These are phyloP conservation scores for Hirtodrosophila histrioides DNA, from an alignment of 2,888 invertebrate species.

Conservation along the genomic window DNA sequence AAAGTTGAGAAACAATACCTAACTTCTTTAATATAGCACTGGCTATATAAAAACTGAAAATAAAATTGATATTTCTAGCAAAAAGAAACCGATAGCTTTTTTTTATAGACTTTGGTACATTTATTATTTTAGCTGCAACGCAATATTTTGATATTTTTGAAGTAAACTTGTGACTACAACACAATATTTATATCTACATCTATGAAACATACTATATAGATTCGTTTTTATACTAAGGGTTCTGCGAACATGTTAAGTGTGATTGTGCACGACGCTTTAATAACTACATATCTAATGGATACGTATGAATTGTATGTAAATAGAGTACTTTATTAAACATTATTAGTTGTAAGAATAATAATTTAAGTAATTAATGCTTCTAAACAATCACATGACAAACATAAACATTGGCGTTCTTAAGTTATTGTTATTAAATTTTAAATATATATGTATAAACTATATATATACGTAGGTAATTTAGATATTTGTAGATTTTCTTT, in stretches of 20 bases:
- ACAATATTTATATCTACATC: conserved; percentile 24
- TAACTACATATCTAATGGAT: conserved; percentile 34
- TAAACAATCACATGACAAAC: conserved; percentile 66
- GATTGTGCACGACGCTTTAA: conserved; percentile 71
- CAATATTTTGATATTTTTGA: conserved; percentile 26
- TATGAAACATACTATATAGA: conserved; percentile 30
- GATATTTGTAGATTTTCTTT: conserved; percentile 42
- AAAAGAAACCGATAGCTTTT: no score
- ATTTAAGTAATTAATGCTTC: conserved; percentile 42
- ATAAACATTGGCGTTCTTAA: conserved; percentile 59
- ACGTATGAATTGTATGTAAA: conserved; percentile 28
- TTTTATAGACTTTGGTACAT: conserved; percentile 27
- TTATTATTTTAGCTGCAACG: conserved; percentile 28
- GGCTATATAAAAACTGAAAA: no score
- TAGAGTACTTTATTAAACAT: conserved; percentile 41
- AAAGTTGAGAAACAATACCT: no score
- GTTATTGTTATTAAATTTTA: conserved; percentile 42
- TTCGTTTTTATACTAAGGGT: conserved; percentile 27
- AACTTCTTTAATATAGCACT: no score
- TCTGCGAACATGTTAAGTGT: conserved; percentile 47
- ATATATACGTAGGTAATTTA: conserved; percentile 42
- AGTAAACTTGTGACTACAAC: conserved; percentile 35
- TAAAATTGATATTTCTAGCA: no score
- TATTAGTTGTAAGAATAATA: conserved; percentile 27
- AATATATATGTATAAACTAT: conserved; percentile 43